Evolutionary conservation across 2,888 invertebrate genomes (phyloP).

Genomic region (Stenurella melanura): DNA sequence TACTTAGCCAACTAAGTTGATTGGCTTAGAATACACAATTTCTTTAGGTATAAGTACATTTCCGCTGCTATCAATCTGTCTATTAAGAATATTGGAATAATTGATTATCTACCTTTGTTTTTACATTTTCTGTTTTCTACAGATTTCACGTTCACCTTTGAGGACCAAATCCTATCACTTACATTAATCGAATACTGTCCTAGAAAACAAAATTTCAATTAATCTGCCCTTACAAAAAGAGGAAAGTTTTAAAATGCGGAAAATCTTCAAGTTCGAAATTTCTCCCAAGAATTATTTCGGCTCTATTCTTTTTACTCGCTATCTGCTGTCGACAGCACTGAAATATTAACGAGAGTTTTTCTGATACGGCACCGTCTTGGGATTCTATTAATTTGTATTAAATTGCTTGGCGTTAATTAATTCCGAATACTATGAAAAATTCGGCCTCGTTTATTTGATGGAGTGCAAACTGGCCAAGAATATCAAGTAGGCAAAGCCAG

Average conservation of each 20-base stretch:
- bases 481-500: constrained; percentile 30
- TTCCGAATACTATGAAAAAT: constrained; percentile 55
- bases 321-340: constrained; percentile 52
- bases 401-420: constrained; percentile 58
- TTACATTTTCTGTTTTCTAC: too few species aligned
- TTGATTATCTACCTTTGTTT: too few species aligned
- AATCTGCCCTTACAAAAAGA: not conserved
- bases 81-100: too few species aligned
- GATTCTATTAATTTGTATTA: constrained; percentile 56
- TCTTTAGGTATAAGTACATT: too few species aligned
- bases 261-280: constrained; percentile 11
- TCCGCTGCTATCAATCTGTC: too few species aligned
- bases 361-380: constrained; percentile 43
- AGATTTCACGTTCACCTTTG: too few species aligned
- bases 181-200: too few species aligned
- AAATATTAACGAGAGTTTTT: constrained; percentile 54
- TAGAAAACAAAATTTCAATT: too few species aligned
- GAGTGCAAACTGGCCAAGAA: constrained; percentile 26
- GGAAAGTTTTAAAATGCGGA: not conserved
- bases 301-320: constrained; percentile 41
- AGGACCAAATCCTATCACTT: too few species aligned
- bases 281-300: constrained; percentile 20
- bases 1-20: too few species aligned
- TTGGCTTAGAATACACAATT: too few species aligned
- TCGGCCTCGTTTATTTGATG: constrained; percentile 45